phyloP scores from a whole-genome alignment of 2,888 invertebrate genomes.

The Melanotus villosus region DNA sequence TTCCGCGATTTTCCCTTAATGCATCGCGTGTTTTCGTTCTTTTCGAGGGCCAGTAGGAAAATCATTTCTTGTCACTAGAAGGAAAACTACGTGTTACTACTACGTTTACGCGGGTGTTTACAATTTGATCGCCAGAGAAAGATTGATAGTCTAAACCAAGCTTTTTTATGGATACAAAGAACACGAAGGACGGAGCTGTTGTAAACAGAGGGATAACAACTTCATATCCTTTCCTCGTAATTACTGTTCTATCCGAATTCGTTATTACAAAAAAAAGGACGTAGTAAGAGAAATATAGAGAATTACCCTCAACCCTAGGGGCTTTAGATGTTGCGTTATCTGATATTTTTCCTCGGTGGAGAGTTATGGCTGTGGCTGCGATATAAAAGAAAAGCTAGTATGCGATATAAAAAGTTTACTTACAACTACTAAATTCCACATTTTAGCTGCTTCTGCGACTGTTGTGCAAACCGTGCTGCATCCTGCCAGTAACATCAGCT shows the following conservation, averaged over 20 bases:
- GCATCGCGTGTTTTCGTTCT: constrained; percentile 11
- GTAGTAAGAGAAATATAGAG: constrained; percentile 4
- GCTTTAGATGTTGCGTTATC: constrained; percentile 18
- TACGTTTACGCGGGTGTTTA: constrained; percentile 8
- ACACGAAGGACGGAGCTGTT: constrained; percentile 11
- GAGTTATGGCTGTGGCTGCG: constrained; percentile 16
- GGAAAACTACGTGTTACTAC: constrained; percentile 11
- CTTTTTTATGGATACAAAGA: constrained; percentile 14
- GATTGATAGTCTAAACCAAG: constrained; percentile 13
- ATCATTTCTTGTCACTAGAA: constrained; percentile 5
- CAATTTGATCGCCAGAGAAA: constrained; percentile 18
- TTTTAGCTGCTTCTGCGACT: constrained; percentile 98
- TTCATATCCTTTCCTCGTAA: constrained; percentile 20
- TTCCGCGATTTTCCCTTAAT: background rate
- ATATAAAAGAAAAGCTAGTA: constrained; percentile 13
- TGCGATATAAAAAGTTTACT: constrained; percentile 66
- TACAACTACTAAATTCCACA: constrained; percentile 99
- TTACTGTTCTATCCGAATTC: constrained; percentile 23
- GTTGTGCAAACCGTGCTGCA: constrained; percentile 99
- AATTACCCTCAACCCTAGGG: constrained; percentile 14
- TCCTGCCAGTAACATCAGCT: constrained; percentile 93
- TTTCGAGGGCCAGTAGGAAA: background rate
- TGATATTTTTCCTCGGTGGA: constrained; percentile 25
- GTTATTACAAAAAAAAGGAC: constrained; percentile 16
- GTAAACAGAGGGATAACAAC: constrained; percentile 32